Percentiles rank a stretch among this genome's conserved stretches.
Evolutionary conservation across 30 jellyfish, hydroid and myxozoan genomes (phyloP).

Genomic region (Turritopsis rubra): DNA sequence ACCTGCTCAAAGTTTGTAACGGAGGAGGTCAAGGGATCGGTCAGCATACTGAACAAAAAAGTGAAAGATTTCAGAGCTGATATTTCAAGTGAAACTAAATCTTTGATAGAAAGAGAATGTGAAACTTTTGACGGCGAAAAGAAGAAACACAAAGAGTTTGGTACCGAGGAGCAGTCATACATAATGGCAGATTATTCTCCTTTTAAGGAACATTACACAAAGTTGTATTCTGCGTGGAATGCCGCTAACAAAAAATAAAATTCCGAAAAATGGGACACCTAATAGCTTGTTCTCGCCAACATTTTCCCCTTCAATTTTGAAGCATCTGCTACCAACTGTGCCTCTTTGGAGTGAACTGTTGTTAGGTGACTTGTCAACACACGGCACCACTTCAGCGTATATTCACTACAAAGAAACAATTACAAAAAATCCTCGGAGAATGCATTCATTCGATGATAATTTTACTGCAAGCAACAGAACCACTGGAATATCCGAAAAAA

Average conservation of each 20-base stretch:
- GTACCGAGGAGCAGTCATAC: too few relatives aligned
- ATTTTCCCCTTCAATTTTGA: slow-evolving; percentile 1
- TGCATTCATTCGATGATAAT: slow-evolving; percentile 1
- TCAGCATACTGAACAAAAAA: too few relatives aligned
- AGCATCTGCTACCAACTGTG: slow-evolving; percentile 23
- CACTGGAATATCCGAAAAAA: slow-evolving; percentile 26
- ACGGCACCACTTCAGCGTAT: slow-evolving; percentile 19
- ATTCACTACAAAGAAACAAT: neutral
- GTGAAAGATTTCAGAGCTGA: too few relatives aligned
- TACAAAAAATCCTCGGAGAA: neutral
- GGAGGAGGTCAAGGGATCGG: too few relatives aligned
- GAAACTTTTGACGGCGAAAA: too few relatives aligned
- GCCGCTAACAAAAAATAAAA: neutral
- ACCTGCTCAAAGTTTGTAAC: too few relatives aligned
- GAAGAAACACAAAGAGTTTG: too few relatives aligned
- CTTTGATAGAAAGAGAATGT: too few relatives aligned
- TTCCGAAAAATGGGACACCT: neutral
- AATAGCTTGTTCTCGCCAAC: slow-evolving; percentile 17
- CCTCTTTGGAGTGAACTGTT: slow-evolving; percentile 35
- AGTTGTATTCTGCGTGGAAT: neutral
- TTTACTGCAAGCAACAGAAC: slow-evolving; percentile 21
- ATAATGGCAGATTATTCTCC: slow-evolving; percentile 8
- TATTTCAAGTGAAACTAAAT: too few relatives aligned
- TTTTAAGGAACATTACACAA: neutral
- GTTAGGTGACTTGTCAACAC: slow-evolving; percentile 28